phyloP scores from a whole-genome alignment of 2,888 invertebrate species.

The Andrena camellia region DNA sequence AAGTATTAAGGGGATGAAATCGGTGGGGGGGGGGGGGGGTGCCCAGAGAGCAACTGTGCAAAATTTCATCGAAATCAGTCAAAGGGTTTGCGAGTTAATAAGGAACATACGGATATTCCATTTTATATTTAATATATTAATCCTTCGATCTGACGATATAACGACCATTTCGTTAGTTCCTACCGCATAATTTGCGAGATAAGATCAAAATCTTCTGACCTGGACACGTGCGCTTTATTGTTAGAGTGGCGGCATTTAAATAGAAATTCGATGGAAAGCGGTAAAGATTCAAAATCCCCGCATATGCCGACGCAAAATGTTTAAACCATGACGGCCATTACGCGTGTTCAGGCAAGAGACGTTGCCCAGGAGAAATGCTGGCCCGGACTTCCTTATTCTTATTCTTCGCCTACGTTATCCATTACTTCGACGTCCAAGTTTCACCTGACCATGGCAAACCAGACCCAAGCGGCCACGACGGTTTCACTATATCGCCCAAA shows the following conservation, averaged over 20 bases:
- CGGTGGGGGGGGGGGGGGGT: too few relatives aligned
- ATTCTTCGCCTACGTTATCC: slow-evolving; percentile 84
- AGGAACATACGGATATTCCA: too few relatives aligned
- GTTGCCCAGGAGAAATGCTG: slow-evolving; percentile 85
- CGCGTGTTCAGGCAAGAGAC: slow-evolving; percentile 84
- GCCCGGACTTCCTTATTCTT: slow-evolving; percentile 85
- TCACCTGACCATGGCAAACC: slow-evolving; percentile 83
- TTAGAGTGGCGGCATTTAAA: neutral
- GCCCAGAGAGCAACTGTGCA: too few relatives aligned
- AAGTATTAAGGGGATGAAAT: too few relatives aligned
- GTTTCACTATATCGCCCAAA: slow-evolving; percentile 87
- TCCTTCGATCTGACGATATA: too few relatives aligned
- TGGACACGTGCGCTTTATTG: neutral
- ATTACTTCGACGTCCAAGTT: slow-evolving; percentile 83
- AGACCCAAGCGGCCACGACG: slow-evolving; percentile 86
- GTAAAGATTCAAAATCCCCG: slow-evolving; percentile 1
- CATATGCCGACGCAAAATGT: neutral
- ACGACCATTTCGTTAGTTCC: neutral
- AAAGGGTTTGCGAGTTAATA: too few relatives aligned
- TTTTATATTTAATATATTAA: too few relatives aligned
- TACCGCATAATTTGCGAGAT: slow-evolving; percentile 1
- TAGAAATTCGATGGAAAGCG: slow-evolving; percentile 14
- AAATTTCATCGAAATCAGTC: too few relatives aligned
- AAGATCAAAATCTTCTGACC: neutral
- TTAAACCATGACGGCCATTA: neutral